Base-by-base conservation (phyloP, 2,113 vertebrate species). In the Numida meleagris region DNA sequence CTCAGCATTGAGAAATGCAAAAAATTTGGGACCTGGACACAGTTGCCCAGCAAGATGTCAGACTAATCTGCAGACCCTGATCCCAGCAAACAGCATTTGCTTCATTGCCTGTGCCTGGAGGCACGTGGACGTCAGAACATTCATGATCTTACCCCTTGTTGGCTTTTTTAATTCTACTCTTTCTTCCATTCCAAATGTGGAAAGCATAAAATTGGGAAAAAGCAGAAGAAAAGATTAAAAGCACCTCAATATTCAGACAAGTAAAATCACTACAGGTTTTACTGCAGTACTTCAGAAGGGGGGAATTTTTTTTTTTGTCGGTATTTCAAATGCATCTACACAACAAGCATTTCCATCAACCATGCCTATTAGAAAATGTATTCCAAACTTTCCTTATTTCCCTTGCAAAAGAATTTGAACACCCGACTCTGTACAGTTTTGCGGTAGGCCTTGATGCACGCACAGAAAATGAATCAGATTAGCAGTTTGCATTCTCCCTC, bases 151-250 rank as follows among this genome's bases (percentile, higher is more conserved):
- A 95, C 91, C 93, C 62, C 48, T 87, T 74, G 46, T 21, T 14
- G 48, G 1, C 12, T 72, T 83, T 83, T 93, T 93, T 82, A 2
- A 48, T 12, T 83, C 92, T 95, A 82, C 62, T 45, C 55, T 59
- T 81, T 66, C 89, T 96, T 94, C 68, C 46, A 84, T 87, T 82
- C 88, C 86, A 77, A 88, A 71, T 21, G 38, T 73, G 16, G 86
- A 46, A 75, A 74, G 77, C 92, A 75, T 57, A 70, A 66, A 86
- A 84, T 87, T 42, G 33, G 50, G 73, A 92, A 61, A 94, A 80
- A 74, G 45, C 16, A 78, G 33, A 82, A 76, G 55, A 79, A 82
- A 63, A 72, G 1, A 72, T 89, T 57, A 88, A 95, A 95, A 75
- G 11, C 48, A 73, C 19, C 50, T 65, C 66, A 45, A 53, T 17